These are phyloP conservation scores for Calephelis perditalis DNA, from an alignment of 2,888 invertebrate species.

Conservation along the genomic window DNA sequence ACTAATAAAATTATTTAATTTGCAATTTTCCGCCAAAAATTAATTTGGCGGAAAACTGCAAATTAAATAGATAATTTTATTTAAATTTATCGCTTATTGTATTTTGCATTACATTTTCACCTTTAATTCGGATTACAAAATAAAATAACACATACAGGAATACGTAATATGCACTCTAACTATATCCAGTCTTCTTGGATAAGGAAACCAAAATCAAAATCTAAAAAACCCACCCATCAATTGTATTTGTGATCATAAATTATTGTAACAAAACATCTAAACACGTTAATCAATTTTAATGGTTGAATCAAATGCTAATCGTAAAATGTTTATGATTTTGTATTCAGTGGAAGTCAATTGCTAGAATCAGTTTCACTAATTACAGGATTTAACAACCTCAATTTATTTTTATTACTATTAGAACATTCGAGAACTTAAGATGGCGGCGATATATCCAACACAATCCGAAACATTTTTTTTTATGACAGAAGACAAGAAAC, in stretches of 20 bases:
- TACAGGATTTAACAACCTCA: conserved; percentile 62
- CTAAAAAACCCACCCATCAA: not conserved
- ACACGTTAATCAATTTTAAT: conserved; percentile 45
- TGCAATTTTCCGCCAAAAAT: no score
- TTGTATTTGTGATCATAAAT: conserved; percentile 32
- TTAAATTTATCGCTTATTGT: no score
- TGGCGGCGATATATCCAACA: conserved; percentile 17
- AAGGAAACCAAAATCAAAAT: not conserved
- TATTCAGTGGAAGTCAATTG: conserved; percentile 62
- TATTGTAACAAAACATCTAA: conserved; percentile 29
- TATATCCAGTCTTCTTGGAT: no score
- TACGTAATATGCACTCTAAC: no score
- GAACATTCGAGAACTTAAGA: conserved; percentile 50
- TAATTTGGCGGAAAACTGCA: no score
- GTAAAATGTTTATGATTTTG: conserved; percentile 48
- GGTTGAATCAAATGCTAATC: conserved; percentile 42
- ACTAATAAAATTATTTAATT: no score
- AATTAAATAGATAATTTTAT: no score
- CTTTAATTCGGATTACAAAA: no score
- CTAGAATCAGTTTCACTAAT: conserved; percentile 72
- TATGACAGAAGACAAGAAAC: no score
- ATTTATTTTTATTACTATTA: conserved; percentile 64
- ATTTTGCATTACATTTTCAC: no score
- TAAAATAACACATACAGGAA: no score
- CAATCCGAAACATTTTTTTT: no score